Conservation (phyloP, 2,888 invertebrate genomes). For the Ectemnius continuus region DNA sequence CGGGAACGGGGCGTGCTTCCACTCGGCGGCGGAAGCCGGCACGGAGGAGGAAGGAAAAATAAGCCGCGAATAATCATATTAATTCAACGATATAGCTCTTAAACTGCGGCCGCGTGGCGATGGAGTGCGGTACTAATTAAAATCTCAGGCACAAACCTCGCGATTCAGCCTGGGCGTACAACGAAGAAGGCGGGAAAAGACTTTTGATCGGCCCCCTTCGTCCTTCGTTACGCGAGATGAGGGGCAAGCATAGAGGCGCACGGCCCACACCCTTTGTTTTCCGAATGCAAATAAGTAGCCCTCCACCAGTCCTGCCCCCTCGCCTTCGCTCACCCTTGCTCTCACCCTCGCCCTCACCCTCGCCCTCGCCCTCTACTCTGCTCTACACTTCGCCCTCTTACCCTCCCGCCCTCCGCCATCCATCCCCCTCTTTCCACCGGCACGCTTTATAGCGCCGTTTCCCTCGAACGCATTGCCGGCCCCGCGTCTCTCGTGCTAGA, state of each 20-base stretch:
- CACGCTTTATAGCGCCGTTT: slow-evolving; percentile 26
- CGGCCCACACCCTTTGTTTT: slow-evolving; percentile 73
- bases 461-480: slow-evolving; percentile 10
- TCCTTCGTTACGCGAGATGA: slow-evolving; percentile 64
- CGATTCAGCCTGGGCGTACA: slow-evolving; percentile 50
- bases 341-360: slow-evolving; percentile 15
- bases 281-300: slow-evolving; percentile 76
- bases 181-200: slow-evolving; percentile 61
- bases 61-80: slow-evolving; percentile 51
- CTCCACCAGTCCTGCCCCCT: slow-evolving; percentile 56
- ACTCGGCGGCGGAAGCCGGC: no score
- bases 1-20: slow-evolving; percentile 10
- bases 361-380: no score
- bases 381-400: slow-evolving; percentile 8
- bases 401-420: slow-evolving; percentile 19
- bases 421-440: slow-evolving; percentile 62
- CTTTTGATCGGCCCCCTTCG: slow-evolving; percentile 63
- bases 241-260: slow-evolving; percentile 58
- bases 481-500: slow-evolving; percentile 21
- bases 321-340: slow-evolving; percentile 33
- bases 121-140: slow-evolving; percentile 56
- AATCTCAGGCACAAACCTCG: slow-evolving; percentile 53
- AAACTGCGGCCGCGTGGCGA: slow-evolving; percentile 53
- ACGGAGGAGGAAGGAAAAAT: slow-evolving; percentile 23
- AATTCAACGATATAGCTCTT: slow-evolving; percentile 51